Base-by-base conservation (phyloP, 1,140 invertebrate species). In the Eupristina koningsbergeri region DNA sequence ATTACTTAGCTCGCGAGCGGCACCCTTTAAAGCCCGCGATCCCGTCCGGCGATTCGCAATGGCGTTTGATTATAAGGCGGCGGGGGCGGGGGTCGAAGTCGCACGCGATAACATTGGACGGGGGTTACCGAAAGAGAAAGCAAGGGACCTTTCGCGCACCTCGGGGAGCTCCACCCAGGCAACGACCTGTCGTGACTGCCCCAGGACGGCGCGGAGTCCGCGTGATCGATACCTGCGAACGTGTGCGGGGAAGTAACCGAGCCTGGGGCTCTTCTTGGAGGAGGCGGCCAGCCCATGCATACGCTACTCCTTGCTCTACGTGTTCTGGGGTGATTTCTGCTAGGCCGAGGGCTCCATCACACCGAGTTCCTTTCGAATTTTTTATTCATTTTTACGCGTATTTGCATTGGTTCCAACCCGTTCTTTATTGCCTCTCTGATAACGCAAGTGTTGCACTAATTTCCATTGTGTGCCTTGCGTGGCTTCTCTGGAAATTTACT, bases 31-130 rank as follows among this genome's bases (percentile, higher is more conserved):
- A 31, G 63, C 41, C 34, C 61, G 41, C 81, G 81, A 47, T 73
- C 19, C 58, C 26, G 47, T 34, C 63, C 76, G 39, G 34, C 47
- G 74, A 79, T 71, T 78, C 63, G 81, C 45, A 31, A 50, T 47
- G 73, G 45, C 73, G 41, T 13, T 50, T 39, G 39, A 61, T 76
- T 36, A 29, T 13, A 45, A 1, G 74, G 50, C 31, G 47, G 3
- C 9, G 15, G 19, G 75, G 1, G 1, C n/a, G 9, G 77, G 80
- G 22, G 22, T 36, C 63, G 77, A 77, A 45, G 63, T 74, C 61
- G 81, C 82, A 84, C 82, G 82, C 82, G 82, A 83, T 83, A 78
- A 83, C 58, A 22, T 74, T 47, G 45, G n/a, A 11, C n/a, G 67
- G 67, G 39, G n/a, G 61, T n/a, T 47, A 17, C 6, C 22, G 34